Conservation (phyloP, 1,140 invertebrate species). For the Cephus cinctus region DNA sequence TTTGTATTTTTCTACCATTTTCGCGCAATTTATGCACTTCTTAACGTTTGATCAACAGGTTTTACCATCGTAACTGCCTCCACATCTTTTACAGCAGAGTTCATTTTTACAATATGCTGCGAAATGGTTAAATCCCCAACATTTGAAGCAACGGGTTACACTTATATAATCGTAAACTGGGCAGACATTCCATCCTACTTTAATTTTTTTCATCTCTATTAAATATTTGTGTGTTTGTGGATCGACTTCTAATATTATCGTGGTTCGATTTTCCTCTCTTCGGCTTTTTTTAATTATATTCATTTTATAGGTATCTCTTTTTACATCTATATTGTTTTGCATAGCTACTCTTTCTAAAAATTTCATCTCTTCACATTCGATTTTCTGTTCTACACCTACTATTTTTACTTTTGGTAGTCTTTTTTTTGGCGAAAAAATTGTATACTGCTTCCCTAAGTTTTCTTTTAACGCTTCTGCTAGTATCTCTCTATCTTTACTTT, state of each 20-base stretch:
- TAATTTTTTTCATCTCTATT: no score
- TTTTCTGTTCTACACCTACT: no score
- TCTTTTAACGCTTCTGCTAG: neutral
- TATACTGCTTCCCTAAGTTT: neutral
- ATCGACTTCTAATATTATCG: no score
- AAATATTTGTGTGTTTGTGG: no score
- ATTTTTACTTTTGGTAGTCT: no score
- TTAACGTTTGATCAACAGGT: conserved; percentile 2
- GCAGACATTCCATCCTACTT: conserved; percentile 1
- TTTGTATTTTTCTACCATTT: conserved; percentile 5
- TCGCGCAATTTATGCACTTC: conserved; percentile 15
- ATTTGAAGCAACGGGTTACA: conserved; percentile 2
- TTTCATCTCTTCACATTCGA: no score
- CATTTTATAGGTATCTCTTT: no score
- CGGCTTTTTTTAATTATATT: no score
- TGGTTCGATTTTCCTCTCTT: no score
- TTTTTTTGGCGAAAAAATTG: no score
- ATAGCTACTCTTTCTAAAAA: no score
- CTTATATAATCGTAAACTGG: neutral
- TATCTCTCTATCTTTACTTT: conserved; percentile 1
- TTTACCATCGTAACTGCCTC: conserved; percentile 7
- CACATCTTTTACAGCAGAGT: conserved; percentile 8
- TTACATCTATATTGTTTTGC: no score
- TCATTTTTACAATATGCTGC: conserved; percentile 9
- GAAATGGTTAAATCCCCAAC: conserved; percentile 4